These are phyloP conservation scores for Micromesistius poutassou DNA, from an alignment of 2,797 vertebrate species.

Conservation along the genomic window DNA sequence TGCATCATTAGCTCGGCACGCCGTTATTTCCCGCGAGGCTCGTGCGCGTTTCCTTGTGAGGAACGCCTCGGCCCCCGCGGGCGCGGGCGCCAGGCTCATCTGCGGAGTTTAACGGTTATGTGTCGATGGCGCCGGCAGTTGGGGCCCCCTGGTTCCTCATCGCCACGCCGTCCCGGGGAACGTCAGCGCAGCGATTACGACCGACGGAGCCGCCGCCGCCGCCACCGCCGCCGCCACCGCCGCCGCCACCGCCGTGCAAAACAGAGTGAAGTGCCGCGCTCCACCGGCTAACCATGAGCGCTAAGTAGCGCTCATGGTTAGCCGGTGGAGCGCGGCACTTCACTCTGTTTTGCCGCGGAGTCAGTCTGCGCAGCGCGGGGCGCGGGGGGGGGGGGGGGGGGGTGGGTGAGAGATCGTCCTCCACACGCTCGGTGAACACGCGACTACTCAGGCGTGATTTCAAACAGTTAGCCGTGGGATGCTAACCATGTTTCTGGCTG, in stretches of 20 bases:
- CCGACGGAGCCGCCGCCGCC: neutral
- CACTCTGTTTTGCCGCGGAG: neutral
- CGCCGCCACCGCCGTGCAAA: too few species aligned
- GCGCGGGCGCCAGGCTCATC: slow-evolving; percentile 57
- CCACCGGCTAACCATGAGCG: neutral
- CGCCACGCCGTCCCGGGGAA: neutral
- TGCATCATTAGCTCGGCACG: slow-evolving; percentile 69
- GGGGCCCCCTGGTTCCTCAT: neutral
- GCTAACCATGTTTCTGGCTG: neutral
- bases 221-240: too few species aligned
- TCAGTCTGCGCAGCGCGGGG: too few species aligned
- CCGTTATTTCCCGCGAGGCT: slow-evolving; percentile 72
- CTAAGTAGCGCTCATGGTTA: neutral
- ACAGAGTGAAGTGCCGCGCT: too few species aligned
- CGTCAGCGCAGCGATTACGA: neutral
- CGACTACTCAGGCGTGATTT: too few species aligned
- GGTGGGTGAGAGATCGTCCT: too few species aligned
- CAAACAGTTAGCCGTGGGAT: neutral
- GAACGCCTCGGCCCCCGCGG: slow-evolving; percentile 64
- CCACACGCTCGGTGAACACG: too few species aligned
- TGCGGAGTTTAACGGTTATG: slow-evolving; percentile 52
- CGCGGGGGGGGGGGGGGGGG: too few species aligned
- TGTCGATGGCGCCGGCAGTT: slow-evolving; percentile 46
- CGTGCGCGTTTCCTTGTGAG: slow-evolving; percentile 67
- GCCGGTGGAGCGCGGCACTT: neutral